Conservation (phyloP, 2,888 invertebrate species). For the Scotopteryx bipunctaria region DNA sequence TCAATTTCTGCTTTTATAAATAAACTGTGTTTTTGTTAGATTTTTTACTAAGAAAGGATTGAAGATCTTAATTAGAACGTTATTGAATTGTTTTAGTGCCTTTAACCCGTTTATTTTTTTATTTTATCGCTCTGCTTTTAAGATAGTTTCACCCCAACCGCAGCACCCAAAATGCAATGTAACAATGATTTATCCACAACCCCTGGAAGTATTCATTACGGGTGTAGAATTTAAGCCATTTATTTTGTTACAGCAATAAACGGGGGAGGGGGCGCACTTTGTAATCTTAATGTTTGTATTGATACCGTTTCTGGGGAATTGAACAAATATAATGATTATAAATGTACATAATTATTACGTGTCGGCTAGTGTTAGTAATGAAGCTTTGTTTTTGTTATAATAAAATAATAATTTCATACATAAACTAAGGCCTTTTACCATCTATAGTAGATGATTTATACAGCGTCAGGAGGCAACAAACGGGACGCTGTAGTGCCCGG, state of each 20-base stretch:
- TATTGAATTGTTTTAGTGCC: too few relatives aligned
- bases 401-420: too few relatives aligned
- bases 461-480: too few relatives aligned
- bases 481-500: too few relatives aligned
- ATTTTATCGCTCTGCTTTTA: slow-evolving; percentile 17
- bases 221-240: slow-evolving; percentile 83
- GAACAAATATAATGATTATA: slow-evolving; percentile 34
- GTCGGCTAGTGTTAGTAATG: background rate
- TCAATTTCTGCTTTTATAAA: too few relatives aligned
- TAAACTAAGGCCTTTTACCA: too few relatives aligned
- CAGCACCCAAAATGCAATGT: slow-evolving; percentile 73
- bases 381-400: too few relatives aligned
- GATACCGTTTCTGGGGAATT: slow-evolving; percentile 44
- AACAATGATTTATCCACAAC: slow-evolving; percentile 79
- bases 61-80: too few relatives aligned
- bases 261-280: slow-evolving; percentile 60
- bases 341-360: slow-evolving; percentile 9
- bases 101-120: background rate
- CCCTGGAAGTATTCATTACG: slow-evolving; percentile 81
- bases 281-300: slow-evolving; percentile 64
- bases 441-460: too few relatives aligned
- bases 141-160: slow-evolving; percentile 29
- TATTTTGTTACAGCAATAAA: slow-evolving; percentile 82
- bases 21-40: too few relatives aligned
- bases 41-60: too few relatives aligned